Conservation (phyloP, 1,140 invertebrate species). For the Hyphantria cunea region DNA sequence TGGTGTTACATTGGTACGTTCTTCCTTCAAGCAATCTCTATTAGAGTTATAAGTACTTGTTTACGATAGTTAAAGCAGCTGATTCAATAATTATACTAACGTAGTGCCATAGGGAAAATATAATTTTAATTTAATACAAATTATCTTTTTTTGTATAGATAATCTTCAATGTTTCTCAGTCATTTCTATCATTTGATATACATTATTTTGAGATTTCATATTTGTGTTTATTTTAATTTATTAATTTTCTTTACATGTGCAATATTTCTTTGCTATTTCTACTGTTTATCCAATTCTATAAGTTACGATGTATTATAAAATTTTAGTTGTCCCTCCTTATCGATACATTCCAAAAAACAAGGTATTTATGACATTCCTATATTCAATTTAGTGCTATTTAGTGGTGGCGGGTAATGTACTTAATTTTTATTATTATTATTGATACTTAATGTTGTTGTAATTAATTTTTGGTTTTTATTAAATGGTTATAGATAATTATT, state of each 20-base stretch:
- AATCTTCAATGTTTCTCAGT: not conserved
- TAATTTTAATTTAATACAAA: slow-evolving; percentile 25
- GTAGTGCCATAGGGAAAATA: slow-evolving; percentile 34
- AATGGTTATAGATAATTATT: slow-evolving; percentile 70
- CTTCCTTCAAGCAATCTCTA: not conserved
- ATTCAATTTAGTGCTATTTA: slow-evolving; percentile 36
- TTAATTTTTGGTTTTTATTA: slow-evolving; percentile 75
- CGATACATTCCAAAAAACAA: slow-evolving; percentile 8
- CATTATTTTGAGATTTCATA: slow-evolving; percentile 27
- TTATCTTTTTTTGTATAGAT: slow-evolving; percentile 5
- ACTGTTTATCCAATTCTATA: slow-evolving; percentile 23
- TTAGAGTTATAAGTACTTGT: too few species aligned
- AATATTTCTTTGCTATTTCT: slow-evolving; percentile 18
- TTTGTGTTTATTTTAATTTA: slow-evolving; percentile 26
- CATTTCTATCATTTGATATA: slow-evolving; percentile 1
- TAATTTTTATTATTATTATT: slow-evolving; percentile 52
- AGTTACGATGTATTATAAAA: not conserved
- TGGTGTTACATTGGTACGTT: too few species aligned
- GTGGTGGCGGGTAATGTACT: slow-evolving; percentile 67
- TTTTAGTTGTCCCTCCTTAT: slow-evolving; percentile 1
- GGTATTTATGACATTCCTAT: slow-evolving; percentile 29
- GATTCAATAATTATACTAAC: slow-evolving; percentile 25
- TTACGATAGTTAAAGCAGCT: slow-evolving; percentile 1
- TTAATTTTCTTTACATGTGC: slow-evolving; percentile 15
- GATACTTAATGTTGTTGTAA: slow-evolving; percentile 57